phyloP scores from a whole-genome alignment of 2,113 vertebrate genomes.

The Ramphastos sulfuratus region DNA sequence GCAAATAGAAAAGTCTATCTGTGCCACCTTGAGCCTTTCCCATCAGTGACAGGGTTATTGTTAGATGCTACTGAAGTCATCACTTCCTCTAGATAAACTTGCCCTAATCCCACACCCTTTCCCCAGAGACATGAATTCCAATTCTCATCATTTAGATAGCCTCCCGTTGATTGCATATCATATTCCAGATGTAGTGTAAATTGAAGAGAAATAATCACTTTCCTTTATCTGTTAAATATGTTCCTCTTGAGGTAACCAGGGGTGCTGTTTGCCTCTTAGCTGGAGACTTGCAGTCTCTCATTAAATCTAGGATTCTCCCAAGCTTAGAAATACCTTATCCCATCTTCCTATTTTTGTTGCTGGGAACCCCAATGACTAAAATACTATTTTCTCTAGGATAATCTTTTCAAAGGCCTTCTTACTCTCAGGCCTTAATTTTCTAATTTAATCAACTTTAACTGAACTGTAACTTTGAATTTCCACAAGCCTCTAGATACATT shows the following conservation, averaged over 20 bases:
- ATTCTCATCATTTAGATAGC: not conserved
- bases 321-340: not conserved
- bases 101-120: not conserved
- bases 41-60: not conserved
- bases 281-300: not conserved
- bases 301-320: not conserved
- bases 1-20: not conserved
- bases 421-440: not conserved
- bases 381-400: not conserved
- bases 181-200: not conserved
- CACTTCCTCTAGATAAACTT: not conserved
- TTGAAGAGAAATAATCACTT: not conserved
- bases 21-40: not conserved
- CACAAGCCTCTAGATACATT: not conserved
- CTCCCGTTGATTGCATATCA: rapidly evolving
- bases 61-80: not conserved
- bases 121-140: rapidly evolving
- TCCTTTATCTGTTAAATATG: not conserved
- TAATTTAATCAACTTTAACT: not conserved
- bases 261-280: not conserved
- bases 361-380: not conserved
- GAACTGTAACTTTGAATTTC: not conserved
- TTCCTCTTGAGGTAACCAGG: not conserved
- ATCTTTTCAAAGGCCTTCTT: not conserved
- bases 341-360: not conserved